Evolutionary conservation across 2,888 invertebrate genomes (phyloP).

Genomic region (Mayetiola destructor): DNA sequence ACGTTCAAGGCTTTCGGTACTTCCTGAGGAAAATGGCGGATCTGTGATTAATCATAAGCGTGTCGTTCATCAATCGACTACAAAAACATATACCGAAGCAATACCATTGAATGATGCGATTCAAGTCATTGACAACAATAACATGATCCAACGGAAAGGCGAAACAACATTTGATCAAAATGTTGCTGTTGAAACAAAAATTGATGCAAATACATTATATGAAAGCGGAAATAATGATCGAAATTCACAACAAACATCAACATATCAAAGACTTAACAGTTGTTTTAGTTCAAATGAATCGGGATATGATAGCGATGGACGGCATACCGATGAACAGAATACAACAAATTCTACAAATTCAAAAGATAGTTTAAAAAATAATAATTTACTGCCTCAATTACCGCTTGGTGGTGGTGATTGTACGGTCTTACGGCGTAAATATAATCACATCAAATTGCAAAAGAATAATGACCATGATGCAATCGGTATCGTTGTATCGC

Average conservation of each 20-base stretch:
- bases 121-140: background rate
- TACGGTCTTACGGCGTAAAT: constrained; percentile 45
- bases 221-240: constrained; percentile 36
- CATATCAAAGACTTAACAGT: constrained; percentile 50
- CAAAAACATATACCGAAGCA: background rate
- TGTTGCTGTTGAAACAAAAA: constrained; percentile 39
- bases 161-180: constrained; percentile 36
- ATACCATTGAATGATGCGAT: background rate
- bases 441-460: constrained; percentile 49
- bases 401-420: constrained; percentile 31
- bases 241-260: constrained; percentile 26
- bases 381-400: constrained; percentile 22
- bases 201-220: constrained; percentile 40
- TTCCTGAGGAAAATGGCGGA: constrained; percentile 55
- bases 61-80: constrained; percentile 15
- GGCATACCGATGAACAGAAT: constrained; percentile 39
- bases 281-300: constrained; percentile 72
- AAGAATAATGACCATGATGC: constrained; percentile 52
- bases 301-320: constrained; percentile 67
- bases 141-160: too few relatives aligned
- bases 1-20: constrained; percentile 57
- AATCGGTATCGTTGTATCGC: constrained; percentile 55
- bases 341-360: constrained; percentile 16
- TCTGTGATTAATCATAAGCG: constrained; percentile 38
- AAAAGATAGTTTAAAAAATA: constrained; percentile 22